A percentile compares a stretch with the other conserved stretches of the same genome.
phyloP scores from a whole-genome alignment of 2,113 vertebrate species.

The Oryzias woworae region DNA sequence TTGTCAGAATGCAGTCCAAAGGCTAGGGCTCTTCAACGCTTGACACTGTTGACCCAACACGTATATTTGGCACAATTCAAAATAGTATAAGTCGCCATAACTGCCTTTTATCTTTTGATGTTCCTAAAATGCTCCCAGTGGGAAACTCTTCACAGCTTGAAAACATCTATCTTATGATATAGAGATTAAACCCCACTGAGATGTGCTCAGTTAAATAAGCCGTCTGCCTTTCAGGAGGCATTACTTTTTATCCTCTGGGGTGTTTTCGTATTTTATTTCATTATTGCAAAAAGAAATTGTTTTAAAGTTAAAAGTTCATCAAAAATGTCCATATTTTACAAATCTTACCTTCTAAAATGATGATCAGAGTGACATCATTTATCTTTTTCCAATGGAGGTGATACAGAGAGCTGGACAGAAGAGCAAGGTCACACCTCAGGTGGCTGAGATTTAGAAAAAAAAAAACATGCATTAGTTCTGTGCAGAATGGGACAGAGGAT shows the following conservation, averaged over 20 bases:
- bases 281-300: too few relatives aligned
- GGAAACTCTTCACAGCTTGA: neutral
- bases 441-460: conserved; percentile 1
- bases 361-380: conserved; percentile 32
- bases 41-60: neutral
- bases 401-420: conserved; percentile 9
- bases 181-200: too few relatives aligned
- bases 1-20: neutral
- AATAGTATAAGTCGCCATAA: conserved; percentile 1
- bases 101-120: neutral
- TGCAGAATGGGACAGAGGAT: conserved; percentile 35
- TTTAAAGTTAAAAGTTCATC: neutral
- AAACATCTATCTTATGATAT: neutral
- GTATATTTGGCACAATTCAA: neutral
- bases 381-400: conserved; percentile 28
- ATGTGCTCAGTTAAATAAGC: too few relatives aligned
- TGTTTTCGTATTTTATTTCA: neutral
- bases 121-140: neutral
- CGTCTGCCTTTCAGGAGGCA: neutral
- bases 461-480: conserved; percentile 44
- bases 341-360: conserved; percentile 17
- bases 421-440: conserved; percentile 48
- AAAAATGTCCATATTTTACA: neutral
- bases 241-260: neutral
- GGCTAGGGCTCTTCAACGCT: neutral